Evolutionary conservation across 92 coral and sea anemone species (phyloP), one percentile per base, ranked within the genome.

Genomic region (Montipora capitata): DNA sequence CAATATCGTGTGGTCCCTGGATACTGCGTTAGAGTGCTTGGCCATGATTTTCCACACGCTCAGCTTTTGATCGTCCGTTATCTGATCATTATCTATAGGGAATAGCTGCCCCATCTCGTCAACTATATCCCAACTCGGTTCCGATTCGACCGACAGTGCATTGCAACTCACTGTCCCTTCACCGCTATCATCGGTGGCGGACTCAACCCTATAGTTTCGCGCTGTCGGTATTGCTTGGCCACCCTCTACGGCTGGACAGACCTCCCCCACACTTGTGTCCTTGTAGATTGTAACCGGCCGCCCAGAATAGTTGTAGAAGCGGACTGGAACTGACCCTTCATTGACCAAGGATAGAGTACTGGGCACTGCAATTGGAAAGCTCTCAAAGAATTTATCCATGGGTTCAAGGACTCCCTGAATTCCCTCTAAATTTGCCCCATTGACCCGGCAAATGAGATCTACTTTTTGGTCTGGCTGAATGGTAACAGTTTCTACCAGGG

Each of bases 361-460:
- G 51, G 51, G 51, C 8, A 45, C 51, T 4, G 51, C 51, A 0
- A 45, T 8, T 4, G 8, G 79, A 15, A 82, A 82, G 59, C 69
- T 70, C 41, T 82, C 70, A 7, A 69, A 75, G 67, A 82, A 51
- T 7, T 18, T 72, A 10, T 70, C 78, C 69, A 82, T 40, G 45
- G 87, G 87, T 82, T 82, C 87, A 13, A 71, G 45, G 38, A 71
- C 79, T 18, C 87, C 87, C 76, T 69, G 69, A 61, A 69, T 82
- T 74, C 87, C 73, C 38, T 73, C 80, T 35, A 58, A 49, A 48
- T 83, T 70, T 56, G 44, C 88, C 58, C 79, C 59, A 20, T 57
- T 57, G 39, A 84, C 73, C 59, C 73, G 56, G 69, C 75, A 83
- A 1, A 42, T 41, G 48, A 74, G 48, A 11, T 59, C 74, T 52